Conservation (phyloP, 2,888 invertebrate genomes). For the Caenorhabditis sp. region DNA sequence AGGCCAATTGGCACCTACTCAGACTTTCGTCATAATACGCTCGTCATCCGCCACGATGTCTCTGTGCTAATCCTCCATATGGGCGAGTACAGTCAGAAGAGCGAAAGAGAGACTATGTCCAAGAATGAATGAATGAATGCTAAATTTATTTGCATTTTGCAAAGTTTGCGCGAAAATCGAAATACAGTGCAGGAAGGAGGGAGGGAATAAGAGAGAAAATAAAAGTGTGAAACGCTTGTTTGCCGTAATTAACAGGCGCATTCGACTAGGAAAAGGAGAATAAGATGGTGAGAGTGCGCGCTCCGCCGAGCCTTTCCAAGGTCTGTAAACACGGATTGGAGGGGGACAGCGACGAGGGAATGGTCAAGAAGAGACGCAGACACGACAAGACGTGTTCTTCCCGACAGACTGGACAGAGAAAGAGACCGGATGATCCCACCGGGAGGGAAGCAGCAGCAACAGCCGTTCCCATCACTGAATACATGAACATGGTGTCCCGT, state of each 20-base stretch:
- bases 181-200: not conserved
- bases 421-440: conserved; percentile 7
- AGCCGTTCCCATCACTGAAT: conserved; percentile 32
- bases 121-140: not conserved
- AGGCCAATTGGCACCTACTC: conserved; percentile 20
- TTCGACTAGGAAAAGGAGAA: conserved; percentile 12
- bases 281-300: conserved; percentile 10
- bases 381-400: conserved; percentile 17
- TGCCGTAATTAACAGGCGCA: conserved; percentile 55
- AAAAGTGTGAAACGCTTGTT: conserved; percentile 58
- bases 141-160: conserved; percentile 30
- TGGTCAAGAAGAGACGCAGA: conserved; percentile 37
- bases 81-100: conserved; percentile 16
- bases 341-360: conserved; percentile 3
- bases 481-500: conserved; percentile 34
- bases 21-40: not conserved
- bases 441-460: too few species aligned
- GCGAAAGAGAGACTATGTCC: not conserved
- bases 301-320: conserved; percentile 47
- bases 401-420: conserved; percentile 29
- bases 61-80: conserved; percentile 9
- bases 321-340: conserved; percentile 50
- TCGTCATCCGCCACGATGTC: not conserved
- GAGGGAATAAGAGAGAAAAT: conserved; percentile 12
- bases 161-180: conserved; percentile 14